Conservation (phyloP, 1,140 invertebrate genomes). For the Drosophila parabipectinata region DNA sequence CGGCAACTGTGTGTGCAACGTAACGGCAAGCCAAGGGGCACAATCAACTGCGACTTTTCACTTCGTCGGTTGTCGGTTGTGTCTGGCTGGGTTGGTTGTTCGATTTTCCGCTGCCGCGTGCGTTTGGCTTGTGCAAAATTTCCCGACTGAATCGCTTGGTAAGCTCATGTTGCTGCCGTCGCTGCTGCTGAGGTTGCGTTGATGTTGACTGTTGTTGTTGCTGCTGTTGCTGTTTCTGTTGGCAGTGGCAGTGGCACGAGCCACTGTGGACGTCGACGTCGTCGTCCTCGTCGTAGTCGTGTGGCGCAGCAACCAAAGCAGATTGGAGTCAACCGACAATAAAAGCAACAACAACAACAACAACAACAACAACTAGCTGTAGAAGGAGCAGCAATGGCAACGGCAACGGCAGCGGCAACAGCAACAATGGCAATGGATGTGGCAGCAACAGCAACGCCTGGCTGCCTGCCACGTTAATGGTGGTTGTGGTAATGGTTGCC, state of each 20-base stretch:
- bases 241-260: slow-evolving; percentile 55
- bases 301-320: slow-evolving; percentile 82
- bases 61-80: slow-evolving; percentile 34
- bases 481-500: slow-evolving; percentile 82
- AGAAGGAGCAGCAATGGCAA: slow-evolving; percentile 27
- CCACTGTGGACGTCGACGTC: slow-evolving; percentile 32
- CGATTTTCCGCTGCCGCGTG: slow-evolving; percentile 57
- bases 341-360: slow-evolving; percentile 79
- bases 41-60: slow-evolving; percentile 65
- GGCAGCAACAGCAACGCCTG: slow-evolving; percentile 59
- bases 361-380: slow-evolving; percentile 61
- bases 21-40: slow-evolving; percentile 46
- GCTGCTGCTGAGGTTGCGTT: slow-evolving; percentile 16
- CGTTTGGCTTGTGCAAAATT: slow-evolving; percentile 69
- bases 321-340: slow-evolving; percentile 83
- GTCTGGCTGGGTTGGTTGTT: slow-evolving; percentile 19
- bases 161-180: slow-evolving; percentile 39
- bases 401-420: slow-evolving; percentile 47
- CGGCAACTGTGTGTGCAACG: slow-evolving; percentile 37
- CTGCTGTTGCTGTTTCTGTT: slow-evolving; percentile 22
- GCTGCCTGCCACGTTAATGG: slow-evolving; percentile 80
- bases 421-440: slow-evolving; percentile 48
- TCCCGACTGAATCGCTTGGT: slow-evolving; percentile 73
- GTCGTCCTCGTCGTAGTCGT: slow-evolving; percentile 45
- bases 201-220: slow-evolving; percentile 8